A percentile compares a stretch with the other conserved stretches of the same genome.
Evolutionary conservation across 2,888 invertebrate species (phyloP).

Genomic region (Catotricha subobsoleta): DNA sequence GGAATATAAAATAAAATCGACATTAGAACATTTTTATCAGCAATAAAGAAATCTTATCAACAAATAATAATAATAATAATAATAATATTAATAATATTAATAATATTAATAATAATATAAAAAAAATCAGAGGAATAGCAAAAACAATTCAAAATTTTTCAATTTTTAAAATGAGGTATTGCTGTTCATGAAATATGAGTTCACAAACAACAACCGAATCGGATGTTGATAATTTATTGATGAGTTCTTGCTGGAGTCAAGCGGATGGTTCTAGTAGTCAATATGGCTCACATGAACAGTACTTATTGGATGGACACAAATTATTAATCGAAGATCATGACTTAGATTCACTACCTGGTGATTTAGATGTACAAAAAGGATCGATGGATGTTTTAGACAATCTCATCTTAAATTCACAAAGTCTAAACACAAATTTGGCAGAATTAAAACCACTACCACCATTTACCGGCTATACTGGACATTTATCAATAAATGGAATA

Average conservation of each 20-base stretch:
- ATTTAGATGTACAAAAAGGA: conserved; percentile 26
- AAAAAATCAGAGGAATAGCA: no score
- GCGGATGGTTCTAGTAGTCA: conserved; percentile 23
- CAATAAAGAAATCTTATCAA: no score
- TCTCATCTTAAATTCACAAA: conserved; percentile 36
- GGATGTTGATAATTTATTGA: conserved; percentile 52
- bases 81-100: no score
- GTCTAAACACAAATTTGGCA: conserved; percentile 41
- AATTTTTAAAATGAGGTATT: no score
- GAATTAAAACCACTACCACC: conserved; percentile 75
- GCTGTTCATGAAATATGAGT: conserved; percentile 26
- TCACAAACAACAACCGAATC: conserved; percentile 28
- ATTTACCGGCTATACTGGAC: conserved; percentile 70
- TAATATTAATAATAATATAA: no score
- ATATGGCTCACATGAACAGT: conserved; percentile 31
- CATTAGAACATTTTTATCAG: no score
- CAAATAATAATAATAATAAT: no score
- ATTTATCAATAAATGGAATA: conserved; percentile 72
- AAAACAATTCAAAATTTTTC: no score
- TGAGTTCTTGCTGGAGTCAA: conserved; percentile 52
- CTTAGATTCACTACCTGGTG: conserved; percentile 32
- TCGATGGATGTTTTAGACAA: conserved; percentile 54
- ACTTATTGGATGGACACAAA: conserved; percentile 36
- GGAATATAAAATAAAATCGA: no score
- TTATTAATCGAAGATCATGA: conserved; percentile 35